A percentile compares a stretch with the other conserved stretches of the same genome.
These are phyloP conservation scores for Parnassius smintheus DNA, from an alignment of 2,888 invertebrate genomes.

Conservation along the genomic window DNA sequence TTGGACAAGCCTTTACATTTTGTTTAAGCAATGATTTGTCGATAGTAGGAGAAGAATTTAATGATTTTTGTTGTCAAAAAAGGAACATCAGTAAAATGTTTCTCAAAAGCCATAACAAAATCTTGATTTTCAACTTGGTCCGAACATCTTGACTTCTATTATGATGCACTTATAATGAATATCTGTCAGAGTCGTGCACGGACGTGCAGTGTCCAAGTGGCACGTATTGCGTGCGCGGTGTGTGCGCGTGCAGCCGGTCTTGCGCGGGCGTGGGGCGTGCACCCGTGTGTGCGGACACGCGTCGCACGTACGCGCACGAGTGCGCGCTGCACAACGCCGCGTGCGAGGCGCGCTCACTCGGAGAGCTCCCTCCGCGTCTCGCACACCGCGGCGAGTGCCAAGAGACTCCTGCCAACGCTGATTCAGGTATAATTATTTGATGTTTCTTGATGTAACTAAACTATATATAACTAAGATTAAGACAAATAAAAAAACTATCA, in stretches of 20 bases:
- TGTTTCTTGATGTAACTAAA: neutral
- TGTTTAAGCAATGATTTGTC: no score
- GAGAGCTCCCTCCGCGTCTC: conserved; percentile 75
- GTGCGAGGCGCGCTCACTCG: conserved; percentile 85
- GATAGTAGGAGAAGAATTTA: no score
- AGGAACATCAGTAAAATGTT: no score
- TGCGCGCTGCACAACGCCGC: conserved; percentile 90
- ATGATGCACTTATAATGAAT: neutral
- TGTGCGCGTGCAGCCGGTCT: conserved; percentile 90
- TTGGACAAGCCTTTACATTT: no score
- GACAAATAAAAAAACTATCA: conserved; percentile 72
- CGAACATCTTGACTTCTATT: no score
- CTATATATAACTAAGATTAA: conserved; percentile 70
- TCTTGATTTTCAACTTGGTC: no score
- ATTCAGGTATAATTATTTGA: conserved; percentile 38
- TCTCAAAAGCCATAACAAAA: no score
- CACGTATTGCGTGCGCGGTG: conserved; percentile 90
- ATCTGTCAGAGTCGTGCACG: conserved; percentile 85
- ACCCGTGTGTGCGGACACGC: conserved; percentile 89
- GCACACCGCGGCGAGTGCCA: conserved; percentile 89
- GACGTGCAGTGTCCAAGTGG: conserved; percentile 89
- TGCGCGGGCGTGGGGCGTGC: conserved; percentile 85
- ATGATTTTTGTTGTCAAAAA: no score
- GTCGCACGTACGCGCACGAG: conserved; percentile 89
- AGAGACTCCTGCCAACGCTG: conserved; percentile 82